Evolutionary conservation across 2,888 invertebrate species (phyloP).

Genomic region (Creontiades dilutus): DNA sequence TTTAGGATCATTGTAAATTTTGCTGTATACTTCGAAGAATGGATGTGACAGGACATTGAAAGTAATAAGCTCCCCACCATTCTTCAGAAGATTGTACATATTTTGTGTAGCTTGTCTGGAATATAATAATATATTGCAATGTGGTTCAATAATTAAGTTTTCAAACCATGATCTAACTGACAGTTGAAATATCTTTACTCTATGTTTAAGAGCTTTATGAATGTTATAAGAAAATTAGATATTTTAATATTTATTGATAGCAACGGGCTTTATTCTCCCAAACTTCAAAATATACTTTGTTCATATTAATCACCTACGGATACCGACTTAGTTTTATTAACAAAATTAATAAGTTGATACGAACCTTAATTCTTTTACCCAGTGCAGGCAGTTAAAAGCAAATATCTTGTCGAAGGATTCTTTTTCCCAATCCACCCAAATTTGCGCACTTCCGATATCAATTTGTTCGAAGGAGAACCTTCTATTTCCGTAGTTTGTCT

Average conservation of each 20-base stretch:
- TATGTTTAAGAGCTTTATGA: no score
- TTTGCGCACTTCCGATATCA: conserved; percentile 81
- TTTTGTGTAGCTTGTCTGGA: conserved; percentile 83
- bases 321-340: no score
- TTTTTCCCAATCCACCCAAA: conserved; percentile 74
- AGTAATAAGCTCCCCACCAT: conserved; percentile 85
- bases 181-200: no score
- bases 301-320: no score
- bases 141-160: no score
- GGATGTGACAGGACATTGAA: conserved; percentile 85
- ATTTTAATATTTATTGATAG: no score
- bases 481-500: conserved; percentile 68
- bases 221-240: no score
- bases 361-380: conserved; percentile 88
- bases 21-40: conserved; percentile 85
- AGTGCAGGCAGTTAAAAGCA: conserved; percentile 89
- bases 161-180: no score
- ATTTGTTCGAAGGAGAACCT: conserved; percentile 77
- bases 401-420: conserved; percentile 84
- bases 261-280: no score
- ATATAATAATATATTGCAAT: no score
- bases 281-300: no score
- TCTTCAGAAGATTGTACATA: conserved; percentile 83
- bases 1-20: conserved; percentile 81
- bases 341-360: no score